Percentiles rank a stretch among this genome's conserved stretches.
These are phyloP conservation scores for Drosophila leontia DNA, from an alignment of 1,140 invertebrate species.

Conservation along the genomic window DNA sequence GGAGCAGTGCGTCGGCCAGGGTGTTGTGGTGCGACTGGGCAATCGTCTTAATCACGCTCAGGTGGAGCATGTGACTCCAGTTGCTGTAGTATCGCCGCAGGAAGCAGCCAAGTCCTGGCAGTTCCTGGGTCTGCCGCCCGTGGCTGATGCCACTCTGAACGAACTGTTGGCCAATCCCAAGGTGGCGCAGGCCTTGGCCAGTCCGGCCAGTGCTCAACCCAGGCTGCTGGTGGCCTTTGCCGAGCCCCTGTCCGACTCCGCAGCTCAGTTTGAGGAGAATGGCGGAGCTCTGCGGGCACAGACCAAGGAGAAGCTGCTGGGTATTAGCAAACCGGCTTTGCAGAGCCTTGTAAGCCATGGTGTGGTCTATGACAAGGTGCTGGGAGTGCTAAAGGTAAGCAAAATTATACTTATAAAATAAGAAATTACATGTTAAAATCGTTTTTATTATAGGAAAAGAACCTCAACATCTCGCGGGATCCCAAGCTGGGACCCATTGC, in stretches of 20 bases:
- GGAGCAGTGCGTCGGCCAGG: slow-evolving; percentile 88
- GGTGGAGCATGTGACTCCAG: slow-evolving; percentile 52
- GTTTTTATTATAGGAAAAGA: slow-evolving; percentile 79
- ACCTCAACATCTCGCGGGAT: slow-evolving; percentile 86
- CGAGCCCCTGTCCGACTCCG: slow-evolving; percentile 62
- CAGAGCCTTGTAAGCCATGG: slow-evolving; percentile 87
- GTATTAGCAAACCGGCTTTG: slow-evolving; percentile 63
- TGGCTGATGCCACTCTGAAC: slow-evolving; percentile 59
- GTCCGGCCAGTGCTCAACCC: slow-evolving; percentile 39
- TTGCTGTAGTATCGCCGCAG: neutral
- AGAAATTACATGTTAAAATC: rapidly evolving
- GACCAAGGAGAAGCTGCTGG: slow-evolving; percentile 66
- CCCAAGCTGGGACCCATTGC: slow-evolving; percentile 86
- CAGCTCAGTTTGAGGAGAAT: slow-evolving; percentile 45
- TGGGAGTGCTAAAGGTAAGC: slow-evolving; percentile 85
- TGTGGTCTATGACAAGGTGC: slow-evolving; percentile 86
- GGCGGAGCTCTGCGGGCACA: slow-evolving; percentile 35
- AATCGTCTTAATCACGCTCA: slow-evolving; percentile 48
- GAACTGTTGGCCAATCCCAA: slow-evolving; percentile 62
- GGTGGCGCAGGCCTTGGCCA: slow-evolving; percentile 48
- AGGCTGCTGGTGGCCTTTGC: slow-evolving; percentile 73
- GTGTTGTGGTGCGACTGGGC: slow-evolving; percentile 86
- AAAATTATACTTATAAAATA: neutral
- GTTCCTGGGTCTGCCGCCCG: slow-evolving; percentile 47
- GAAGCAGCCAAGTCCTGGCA: slow-evolving; percentile 37